These are phyloP conservation scores for Probosciger aterrimus DNA, from an alignment of 2,113 vertebrate genomes.

Conservation along the genomic window DNA sequence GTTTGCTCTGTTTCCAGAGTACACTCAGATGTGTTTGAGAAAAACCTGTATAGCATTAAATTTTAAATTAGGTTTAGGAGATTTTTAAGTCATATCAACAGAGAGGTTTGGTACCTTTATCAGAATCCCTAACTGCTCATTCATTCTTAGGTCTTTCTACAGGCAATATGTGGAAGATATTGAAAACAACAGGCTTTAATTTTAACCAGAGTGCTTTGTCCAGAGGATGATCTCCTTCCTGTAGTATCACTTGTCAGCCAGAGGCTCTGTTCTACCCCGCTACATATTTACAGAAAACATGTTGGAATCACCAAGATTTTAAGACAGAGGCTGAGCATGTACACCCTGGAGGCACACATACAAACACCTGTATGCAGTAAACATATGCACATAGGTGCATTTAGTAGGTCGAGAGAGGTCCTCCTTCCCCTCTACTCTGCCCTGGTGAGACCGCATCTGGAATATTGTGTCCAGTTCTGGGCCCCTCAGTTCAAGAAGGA, in stretches of 20 bases:
- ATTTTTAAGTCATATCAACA: background rate
- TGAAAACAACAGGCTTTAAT: background rate
- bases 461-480: no score
- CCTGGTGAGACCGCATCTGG: no score
- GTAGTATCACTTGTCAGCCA: background rate
- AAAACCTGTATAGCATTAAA: background rate
- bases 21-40: background rate
- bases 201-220: background rate
- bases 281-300: background rate
- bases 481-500: no score
- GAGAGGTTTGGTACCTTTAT: background rate
- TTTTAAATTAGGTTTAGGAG: background rate
- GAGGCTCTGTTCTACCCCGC: background rate
- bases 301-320: background rate
- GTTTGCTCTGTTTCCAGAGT: background rate
- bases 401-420: no score
- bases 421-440: no score
- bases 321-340: background rate
- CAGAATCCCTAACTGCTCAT: background rate
- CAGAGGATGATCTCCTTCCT: background rate
- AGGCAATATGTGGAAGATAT: background rate
- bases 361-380: background rate
- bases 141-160: background rate
- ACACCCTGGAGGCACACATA: background rate
- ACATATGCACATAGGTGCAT: accelerated